Evolutionary conservation across 2,113 vertebrate genomes (phyloP).

Genomic region (Nestor notabilis): DNA sequence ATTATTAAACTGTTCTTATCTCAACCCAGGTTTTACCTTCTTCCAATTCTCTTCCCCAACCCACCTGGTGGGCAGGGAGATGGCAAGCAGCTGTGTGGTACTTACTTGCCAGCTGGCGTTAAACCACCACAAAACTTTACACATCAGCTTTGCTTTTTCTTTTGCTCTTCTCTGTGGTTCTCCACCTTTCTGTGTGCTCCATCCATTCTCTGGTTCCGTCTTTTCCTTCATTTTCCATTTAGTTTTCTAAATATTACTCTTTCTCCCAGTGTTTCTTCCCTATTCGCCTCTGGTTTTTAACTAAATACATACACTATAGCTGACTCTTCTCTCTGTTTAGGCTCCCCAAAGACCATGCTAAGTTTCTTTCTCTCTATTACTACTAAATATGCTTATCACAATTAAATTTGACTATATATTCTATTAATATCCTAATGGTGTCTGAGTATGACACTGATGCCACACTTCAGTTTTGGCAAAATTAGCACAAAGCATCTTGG

Average conservation of each 20-base stretch:
- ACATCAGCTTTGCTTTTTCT: neutral
- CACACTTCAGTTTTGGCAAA: neutral
- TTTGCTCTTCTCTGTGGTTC: neutral
- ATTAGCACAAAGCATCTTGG: neutral
- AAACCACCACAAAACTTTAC: neutral
- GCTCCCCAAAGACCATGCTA: neutral
- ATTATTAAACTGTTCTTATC: neutral
- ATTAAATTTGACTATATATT: neutral
- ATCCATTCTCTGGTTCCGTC: neutral
- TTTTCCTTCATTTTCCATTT: neutral
- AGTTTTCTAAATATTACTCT: neutral
- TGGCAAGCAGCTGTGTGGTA: neutral
- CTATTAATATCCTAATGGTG: neutral
- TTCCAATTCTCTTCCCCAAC: neutral
- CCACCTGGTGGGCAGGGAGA: neutral
- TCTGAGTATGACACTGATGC: neutral
- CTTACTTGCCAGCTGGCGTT: neutral
- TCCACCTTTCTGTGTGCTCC: neutral
- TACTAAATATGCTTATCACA: neutral
- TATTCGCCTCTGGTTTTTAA: neutral
- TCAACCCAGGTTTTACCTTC: neutral
- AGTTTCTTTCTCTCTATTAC: neutral
- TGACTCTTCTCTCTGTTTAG: neutral
- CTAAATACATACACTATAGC: neutral
- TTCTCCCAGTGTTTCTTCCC: neutral